These are phyloP conservation scores for Xylocampa areola DNA, from an alignment of 2,888 invertebrate species.

Conservation along the genomic window DNA sequence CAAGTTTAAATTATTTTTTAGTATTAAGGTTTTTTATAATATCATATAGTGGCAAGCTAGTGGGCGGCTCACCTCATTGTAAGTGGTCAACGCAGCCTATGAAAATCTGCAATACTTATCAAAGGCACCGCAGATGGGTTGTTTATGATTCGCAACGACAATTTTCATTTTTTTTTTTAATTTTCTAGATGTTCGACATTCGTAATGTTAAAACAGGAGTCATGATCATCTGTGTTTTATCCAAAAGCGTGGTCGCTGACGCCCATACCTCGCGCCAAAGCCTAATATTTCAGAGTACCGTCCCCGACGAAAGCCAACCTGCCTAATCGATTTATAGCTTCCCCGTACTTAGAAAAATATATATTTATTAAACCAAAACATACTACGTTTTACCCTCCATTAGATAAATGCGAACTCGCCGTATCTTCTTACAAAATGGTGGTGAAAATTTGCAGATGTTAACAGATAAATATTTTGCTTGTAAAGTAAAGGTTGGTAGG, in stretches of 20 bases:
- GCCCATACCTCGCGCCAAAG: slow-evolving; percentile 50
- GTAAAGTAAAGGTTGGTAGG: no score
- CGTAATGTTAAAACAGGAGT: no score
- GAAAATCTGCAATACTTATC: no score
- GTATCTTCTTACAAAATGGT: slow-evolving; percentile 41
- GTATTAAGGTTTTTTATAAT: no score
- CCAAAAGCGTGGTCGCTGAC: slow-evolving; percentile 7
- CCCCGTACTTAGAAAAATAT: slow-evolving; percentile 70
- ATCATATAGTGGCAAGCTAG: no score
- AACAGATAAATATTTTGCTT: slow-evolving; percentile 5
- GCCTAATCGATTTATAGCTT: slow-evolving; percentile 83
- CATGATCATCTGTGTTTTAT: not conserved
- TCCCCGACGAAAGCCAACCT: slow-evolving; percentile 77
- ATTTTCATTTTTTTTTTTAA: no score
- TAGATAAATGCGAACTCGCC: slow-evolving; percentile 62
- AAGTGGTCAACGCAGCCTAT: no score
- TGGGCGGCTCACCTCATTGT: no score
- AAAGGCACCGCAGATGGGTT: no score
- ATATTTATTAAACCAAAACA: slow-evolving; percentile 76
- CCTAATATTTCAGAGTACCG: slow-evolving; percentile 73
- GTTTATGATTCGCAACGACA: no score
- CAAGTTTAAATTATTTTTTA: no score
- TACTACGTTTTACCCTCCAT: slow-evolving; percentile 63
- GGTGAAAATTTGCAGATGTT: slow-evolving; percentile 22
- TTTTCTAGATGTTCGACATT: no score